phyloP scores from a whole-genome alignment of 2,797 vertebrate species.

The Sebastes iracundus region DNA sequence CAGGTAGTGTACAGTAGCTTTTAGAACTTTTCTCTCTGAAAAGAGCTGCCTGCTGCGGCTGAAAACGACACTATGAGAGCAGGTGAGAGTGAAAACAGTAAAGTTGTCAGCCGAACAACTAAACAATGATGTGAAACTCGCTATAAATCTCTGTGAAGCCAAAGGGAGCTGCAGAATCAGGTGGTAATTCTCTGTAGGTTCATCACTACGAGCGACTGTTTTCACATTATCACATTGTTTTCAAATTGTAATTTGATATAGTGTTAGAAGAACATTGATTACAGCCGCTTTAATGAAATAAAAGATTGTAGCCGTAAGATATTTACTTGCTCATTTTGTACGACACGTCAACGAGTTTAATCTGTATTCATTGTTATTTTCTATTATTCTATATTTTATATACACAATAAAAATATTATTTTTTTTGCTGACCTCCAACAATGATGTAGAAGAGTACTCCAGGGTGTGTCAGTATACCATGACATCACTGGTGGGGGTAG shows the following conservation, averaged over 20 bases:
- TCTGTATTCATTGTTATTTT: not conserved
- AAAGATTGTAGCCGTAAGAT: too few relatives aligned
- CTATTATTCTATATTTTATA: not conserved
- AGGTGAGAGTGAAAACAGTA: not conserved
- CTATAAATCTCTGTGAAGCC: not conserved
- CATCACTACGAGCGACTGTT: not conserved
- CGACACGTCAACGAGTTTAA: not conserved
- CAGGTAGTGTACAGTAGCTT: not conserved
- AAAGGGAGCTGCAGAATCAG: not conserved
- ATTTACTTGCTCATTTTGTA: not conserved
- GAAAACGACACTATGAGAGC: not conserved
- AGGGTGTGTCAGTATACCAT: too few relatives aligned
- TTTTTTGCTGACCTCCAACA: too few relatives aligned
- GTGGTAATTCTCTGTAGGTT: not conserved
- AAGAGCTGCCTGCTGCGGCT: not conserved
- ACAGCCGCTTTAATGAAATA: not conserved
- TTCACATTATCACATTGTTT: not conserved
- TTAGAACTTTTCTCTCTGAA: not conserved
- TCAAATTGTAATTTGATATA: not conserved
- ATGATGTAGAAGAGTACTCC: not conserved
- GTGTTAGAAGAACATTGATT: not conserved
- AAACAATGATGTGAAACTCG: not conserved
- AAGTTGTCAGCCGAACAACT: not conserved
- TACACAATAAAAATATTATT: too few relatives aligned
- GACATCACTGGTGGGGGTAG: not conserved